Evolutionary conservation across 1,140 invertebrate genomes (phyloP).

Genomic region (Drosophila saltans): DNA sequence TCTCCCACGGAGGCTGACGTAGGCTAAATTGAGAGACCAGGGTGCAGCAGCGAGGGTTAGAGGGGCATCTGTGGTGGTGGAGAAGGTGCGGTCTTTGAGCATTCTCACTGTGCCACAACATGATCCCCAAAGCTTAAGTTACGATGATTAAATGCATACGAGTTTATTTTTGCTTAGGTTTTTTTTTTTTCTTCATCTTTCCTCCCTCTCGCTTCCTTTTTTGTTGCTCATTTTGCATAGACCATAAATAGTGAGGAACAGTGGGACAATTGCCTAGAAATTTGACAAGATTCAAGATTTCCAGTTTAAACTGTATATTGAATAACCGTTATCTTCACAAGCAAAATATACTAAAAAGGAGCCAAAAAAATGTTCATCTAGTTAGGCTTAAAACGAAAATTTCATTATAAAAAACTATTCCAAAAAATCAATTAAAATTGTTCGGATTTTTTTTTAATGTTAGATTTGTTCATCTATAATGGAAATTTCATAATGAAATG

Average conservation of each 20-base stretch:
- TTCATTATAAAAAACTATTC: no score
- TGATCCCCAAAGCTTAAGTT: slow-evolving; percentile 78
- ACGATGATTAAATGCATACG: slow-evolving; percentile 81
- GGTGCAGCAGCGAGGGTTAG: neutral
- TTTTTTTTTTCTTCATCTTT: slow-evolving; percentile 20
- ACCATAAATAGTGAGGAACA: slow-evolving; percentile 55
- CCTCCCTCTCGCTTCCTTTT: slow-evolving; percentile 3
- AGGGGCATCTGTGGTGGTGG: neutral
- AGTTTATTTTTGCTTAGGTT: slow-evolving; percentile 78
- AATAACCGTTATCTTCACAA: no score
- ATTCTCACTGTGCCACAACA: slow-evolving; percentile 72
- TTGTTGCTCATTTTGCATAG: slow-evolving; percentile 47
- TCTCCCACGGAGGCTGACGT: slow-evolving; percentile 66
- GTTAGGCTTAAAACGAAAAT: no score
- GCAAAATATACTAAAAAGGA: no score
- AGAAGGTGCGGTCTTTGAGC: slow-evolving; percentile 33
- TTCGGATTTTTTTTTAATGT: no score
- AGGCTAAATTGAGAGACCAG: neutral
- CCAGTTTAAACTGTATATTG: neutral
- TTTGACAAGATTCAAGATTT: neutral
- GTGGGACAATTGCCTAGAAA: slow-evolving; percentile 32
- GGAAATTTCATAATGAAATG: no score
- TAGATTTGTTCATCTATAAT: no score
- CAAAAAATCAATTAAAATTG: no score
- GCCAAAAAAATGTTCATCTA: no score